Evolutionary conservation across 2,888 invertebrate species (phyloP), one percentile per base, ranked within the genome.

Genomic region (Rhamnusium bicolor): DNA sequence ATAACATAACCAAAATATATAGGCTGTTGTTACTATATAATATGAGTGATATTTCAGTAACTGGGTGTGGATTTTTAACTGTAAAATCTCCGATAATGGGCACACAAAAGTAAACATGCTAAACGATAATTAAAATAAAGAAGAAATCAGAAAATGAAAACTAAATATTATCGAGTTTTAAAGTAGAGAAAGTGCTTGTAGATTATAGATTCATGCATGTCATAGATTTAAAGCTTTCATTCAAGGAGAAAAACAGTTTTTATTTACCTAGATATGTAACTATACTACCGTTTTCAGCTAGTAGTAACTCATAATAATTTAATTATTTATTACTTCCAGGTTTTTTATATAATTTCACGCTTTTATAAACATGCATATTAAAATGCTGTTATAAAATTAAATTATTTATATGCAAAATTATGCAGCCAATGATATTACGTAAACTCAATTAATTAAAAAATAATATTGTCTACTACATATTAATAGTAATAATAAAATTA

Each of bases 121-220:
- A 51, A 51, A 24, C 29, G 18, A 14, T 63, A 63, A 63, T 62
- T 62, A 62, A 12, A 29, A 54, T 40, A 62, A 24, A 19, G 62
- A 62, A 62, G 49, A 24, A 24, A 63, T 63, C 49, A 63, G 63
- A 63, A 63, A 63, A 63, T 49, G 63, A 63, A 63, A 63, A 27
- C 51, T 16, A 12, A 49, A 49, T 51, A 63, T 19, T 63, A 49
- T 27, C 63, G 63, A 8, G 19, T 12, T 29, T 32, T 61, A n/a
- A 49, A 27, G 27, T 6, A 49, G 63, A 63, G 63, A 63, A 63
- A 63, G 63, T 63, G 29, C 29, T 1, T 24, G 16, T 58, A 29
- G 16, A n/a, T 58, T n/a, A 46, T 19, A 18, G 19, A 61, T 32
- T 24, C 16, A 29, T 16, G 27, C 27, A 27, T 10, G 27, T 46